phyloP scores from a whole-genome alignment of 2,797 vertebrate species.

The Bradypodion pumilum region DNA sequence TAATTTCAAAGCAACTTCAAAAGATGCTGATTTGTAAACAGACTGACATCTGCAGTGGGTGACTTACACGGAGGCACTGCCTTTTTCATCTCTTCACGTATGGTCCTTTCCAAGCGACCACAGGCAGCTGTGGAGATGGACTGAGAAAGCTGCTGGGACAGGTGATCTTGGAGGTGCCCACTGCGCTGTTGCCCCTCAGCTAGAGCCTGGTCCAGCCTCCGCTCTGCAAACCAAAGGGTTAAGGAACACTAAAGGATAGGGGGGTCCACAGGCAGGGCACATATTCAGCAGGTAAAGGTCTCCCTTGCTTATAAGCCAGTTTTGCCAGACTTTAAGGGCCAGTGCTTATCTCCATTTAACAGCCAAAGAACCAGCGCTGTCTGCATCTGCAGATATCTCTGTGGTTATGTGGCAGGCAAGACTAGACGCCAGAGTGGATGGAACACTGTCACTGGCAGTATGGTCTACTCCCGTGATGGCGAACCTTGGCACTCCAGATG shows the following conservation, averaged over 20 bases:
- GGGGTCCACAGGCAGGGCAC: neutral
- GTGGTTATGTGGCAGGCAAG: too few species aligned
- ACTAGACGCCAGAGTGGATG: too few species aligned
- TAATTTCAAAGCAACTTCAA: neutral
- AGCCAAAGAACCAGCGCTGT: too few species aligned
- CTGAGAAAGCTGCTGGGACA: conserved; percentile 90
- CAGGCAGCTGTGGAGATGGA: conserved; percentile 84
- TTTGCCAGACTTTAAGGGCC: too few species aligned
- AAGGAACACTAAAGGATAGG: conserved; percentile 62
- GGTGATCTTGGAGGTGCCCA: conserved; percentile 91
- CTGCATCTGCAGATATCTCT: too few species aligned
- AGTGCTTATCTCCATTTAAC: too few species aligned
- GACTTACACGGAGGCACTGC: conserved; percentile 89
- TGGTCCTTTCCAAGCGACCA: conserved; percentile 88
- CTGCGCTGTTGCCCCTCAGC: conserved; percentile 86
- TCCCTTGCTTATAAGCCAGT: too few species aligned
- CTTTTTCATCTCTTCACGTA: conserved; percentile 97
- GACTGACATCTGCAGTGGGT: neutral
- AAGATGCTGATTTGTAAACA: neutral
- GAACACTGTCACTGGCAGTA: too few species aligned
- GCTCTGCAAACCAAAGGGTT: conserved; percentile 74
- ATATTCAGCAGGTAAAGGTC: too few species aligned
- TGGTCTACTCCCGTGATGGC: too few species aligned
- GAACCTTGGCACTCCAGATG: too few species aligned
- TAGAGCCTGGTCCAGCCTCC: conserved; percentile 84